phyloP scores from a whole-genome alignment of 2,888 invertebrate genomes.

The Sminthurinus aureus region DNA sequence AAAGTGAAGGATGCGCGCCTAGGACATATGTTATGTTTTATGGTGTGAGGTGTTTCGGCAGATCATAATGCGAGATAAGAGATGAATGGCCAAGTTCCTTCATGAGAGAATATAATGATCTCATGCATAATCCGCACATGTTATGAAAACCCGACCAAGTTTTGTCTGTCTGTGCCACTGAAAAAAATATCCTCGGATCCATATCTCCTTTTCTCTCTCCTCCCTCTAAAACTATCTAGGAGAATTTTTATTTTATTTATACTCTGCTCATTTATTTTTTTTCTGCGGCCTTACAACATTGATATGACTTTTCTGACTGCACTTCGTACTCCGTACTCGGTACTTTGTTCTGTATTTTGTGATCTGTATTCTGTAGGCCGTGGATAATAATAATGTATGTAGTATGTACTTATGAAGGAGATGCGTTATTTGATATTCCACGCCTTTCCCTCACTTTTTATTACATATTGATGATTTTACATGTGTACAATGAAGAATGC shows the following conservation, averaged over 20 bases:
- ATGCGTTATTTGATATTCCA: too few relatives aligned
- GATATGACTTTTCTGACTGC: too few relatives aligned
- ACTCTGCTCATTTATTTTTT: slow-evolving; percentile 6
- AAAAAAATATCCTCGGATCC: slow-evolving; percentile 42
- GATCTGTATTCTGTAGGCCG: too few relatives aligned
- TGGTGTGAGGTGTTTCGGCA: slow-evolving; percentile 27
- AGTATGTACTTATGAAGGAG: too few relatives aligned
- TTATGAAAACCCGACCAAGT: slow-evolving; percentile 21
- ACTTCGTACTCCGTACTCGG: too few relatives aligned
- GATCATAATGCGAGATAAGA: slow-evolving; percentile 27
- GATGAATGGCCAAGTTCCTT: slow-evolving; percentile 31
- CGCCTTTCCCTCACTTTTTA: too few relatives aligned
- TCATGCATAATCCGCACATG: slow-evolving; percentile 26
- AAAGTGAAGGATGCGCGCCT: neutral
- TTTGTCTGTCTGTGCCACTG: slow-evolving; percentile 18
- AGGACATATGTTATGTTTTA: neutral
- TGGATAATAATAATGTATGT: too few relatives aligned
- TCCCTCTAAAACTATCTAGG: slow-evolving; percentile 48
- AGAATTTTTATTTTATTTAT: slow-evolving; percentile 21
- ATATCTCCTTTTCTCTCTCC: slow-evolving; percentile 6
- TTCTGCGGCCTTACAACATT: neutral
- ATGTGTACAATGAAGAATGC: too few relatives aligned
- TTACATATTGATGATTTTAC: too few relatives aligned
- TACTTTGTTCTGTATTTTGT: too few relatives aligned
- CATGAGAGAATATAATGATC: slow-evolving; percentile 12